phyloP scores from a whole-genome alignment of 2,797 vertebrate genomes.

The Aldrovandia affinis region DNA sequence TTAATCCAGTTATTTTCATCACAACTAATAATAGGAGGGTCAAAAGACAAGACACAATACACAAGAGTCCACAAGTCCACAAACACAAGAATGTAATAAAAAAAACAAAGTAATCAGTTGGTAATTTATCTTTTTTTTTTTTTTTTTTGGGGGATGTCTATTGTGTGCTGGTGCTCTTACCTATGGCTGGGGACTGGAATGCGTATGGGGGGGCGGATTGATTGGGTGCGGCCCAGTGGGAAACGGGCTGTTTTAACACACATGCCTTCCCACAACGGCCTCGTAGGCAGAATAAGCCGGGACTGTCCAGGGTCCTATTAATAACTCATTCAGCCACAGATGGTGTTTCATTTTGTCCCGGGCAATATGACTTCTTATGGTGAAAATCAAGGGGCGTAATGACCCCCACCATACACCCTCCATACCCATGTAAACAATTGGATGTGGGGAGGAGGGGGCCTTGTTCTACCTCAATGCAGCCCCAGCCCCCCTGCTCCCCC shows the following conservation, averaged over 20 bases:
- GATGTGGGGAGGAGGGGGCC: not conserved
- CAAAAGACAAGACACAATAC: not conserved
- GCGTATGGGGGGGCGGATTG: not conserved
- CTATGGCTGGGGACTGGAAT: not conserved
- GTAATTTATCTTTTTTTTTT: not conserved
- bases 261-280: not conserved
- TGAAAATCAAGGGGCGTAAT: not conserved
- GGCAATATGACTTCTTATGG: conserved; percentile 33
- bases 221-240: not conserved
- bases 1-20: too few relatives aligned
- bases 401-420: not conserved
- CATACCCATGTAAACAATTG: not conserved
- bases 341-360: conserved; percentile 43
- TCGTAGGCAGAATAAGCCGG: not conserved
- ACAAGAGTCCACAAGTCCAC: too few relatives aligned
- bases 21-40: not conserved
- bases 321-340: conserved; percentile 42
- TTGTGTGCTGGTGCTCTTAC: not conserved
- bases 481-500: not conserved
- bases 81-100: not conserved
- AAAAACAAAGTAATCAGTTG: not conserved
- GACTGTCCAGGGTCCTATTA: conserved; percentile 16
- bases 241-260: conserved; percentile 2
- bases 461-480: not conserved
- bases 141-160: not conserved